Evolutionary conservation across 2,888 invertebrate genomes (phyloP).

Genomic region (Coenonympha arcania): DNA sequence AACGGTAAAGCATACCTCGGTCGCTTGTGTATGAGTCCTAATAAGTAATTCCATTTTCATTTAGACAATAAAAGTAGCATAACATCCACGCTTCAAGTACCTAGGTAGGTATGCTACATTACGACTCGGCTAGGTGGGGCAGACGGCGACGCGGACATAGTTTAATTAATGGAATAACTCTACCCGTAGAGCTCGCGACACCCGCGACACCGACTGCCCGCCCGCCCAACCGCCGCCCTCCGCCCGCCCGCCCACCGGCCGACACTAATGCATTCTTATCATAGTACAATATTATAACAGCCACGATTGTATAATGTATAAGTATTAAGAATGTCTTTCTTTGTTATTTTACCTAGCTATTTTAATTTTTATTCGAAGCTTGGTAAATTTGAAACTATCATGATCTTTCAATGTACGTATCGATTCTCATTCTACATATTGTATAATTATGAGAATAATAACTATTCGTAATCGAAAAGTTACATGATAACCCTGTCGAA

Average conservation of each 20-base stretch:
- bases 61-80: too few species aligned
- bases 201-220: constrained; percentile 33
- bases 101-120: constrained; percentile 11
- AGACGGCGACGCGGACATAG: constrained; percentile 35
- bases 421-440: too few species aligned
- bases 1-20: too few species aligned
- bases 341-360: not conserved
- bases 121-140: constrained; percentile 26
- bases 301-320: constrained; percentile 7
- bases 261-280: constrained; percentile 9
- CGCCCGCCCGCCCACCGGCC: constrained; percentile 28
- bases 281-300: not conserved
- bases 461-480: too few species aligned
- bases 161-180: constrained; percentile 73
- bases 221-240: not conserved
- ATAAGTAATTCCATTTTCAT: too few species aligned
- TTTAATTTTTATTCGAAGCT: not conserved
- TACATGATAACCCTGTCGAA: too few species aligned
- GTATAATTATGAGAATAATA: too few species aligned
- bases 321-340: constrained; percentile 6
- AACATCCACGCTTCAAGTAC: too few species aligned
- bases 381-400: too few species aligned
- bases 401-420: too few species aligned
- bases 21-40: too few species aligned
- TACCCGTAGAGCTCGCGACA: constrained; percentile 31